Conservation (phyloP, 2,113 vertebrate genomes). For the Daboia siamensis region DNA sequence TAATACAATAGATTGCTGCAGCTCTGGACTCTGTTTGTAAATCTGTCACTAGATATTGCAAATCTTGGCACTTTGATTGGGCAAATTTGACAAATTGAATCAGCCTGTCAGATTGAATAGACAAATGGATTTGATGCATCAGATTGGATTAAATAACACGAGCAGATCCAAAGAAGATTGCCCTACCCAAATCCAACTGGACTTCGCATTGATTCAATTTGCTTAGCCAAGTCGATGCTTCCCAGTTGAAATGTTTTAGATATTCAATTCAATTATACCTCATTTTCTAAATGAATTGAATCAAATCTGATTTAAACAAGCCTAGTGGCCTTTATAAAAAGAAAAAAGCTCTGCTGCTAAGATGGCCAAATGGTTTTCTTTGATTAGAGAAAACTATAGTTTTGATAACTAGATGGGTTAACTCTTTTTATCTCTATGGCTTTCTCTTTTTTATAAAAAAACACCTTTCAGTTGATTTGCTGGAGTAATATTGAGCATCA, state of each 20-base stretch:
- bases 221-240: background rate
- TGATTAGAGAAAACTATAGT: background rate
- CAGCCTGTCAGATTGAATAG: background rate
- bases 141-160: background rate
- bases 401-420: background rate
- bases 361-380: background rate
- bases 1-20: background rate
- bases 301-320: background rate
- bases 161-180: background rate
- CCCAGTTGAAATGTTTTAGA: background rate
- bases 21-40: background rate
- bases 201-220: background rate
- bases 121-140: background rate
- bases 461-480: background rate
- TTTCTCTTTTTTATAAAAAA: background rate
- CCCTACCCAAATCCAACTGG: background rate
- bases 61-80: background rate
- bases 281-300: background rate
- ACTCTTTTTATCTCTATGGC: background rate
- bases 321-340: background rate
- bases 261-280: background rate
- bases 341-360: background rate
- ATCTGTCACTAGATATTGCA: background rate
- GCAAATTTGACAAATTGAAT: background rate
- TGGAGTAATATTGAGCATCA: background rate